These are phyloP conservation scores for Apamea monoglypha DNA, from an alignment of 2,888 invertebrate species.

Conservation along the genomic window DNA sequence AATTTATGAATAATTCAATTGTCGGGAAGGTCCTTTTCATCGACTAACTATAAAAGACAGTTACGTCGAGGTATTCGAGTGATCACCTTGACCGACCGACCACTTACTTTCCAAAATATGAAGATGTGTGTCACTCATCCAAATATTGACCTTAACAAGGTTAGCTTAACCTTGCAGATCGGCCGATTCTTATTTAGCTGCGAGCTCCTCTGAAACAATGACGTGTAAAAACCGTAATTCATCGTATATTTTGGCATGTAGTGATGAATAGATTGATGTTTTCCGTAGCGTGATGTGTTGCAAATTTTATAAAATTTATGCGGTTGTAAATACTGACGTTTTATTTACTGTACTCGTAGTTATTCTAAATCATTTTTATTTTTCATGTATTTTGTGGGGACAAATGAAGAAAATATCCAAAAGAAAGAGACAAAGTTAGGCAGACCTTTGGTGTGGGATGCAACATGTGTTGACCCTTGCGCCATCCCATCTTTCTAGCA, in stretches of 20 bases:
- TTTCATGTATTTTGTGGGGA: not conserved
- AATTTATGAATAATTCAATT: too few relatives aligned
- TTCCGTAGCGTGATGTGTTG: conserved; percentile 34
- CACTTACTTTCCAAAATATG: conserved; percentile 7
- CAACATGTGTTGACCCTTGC: too few relatives aligned
- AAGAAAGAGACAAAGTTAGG: too few relatives aligned
- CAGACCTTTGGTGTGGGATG: too few relatives aligned
- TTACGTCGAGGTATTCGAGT: not conserved
- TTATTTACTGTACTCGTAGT: conserved; percentile 41
- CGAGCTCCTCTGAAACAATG: conserved; percentile 11
- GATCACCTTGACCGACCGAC: conserved; percentile 5
- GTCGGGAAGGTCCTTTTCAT: too few relatives aligned
- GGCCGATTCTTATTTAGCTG: conserved; percentile 8
- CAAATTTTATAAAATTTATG: conserved; percentile 55
- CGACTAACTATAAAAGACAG: too few relatives aligned
- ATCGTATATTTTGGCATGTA: conserved; percentile 56
- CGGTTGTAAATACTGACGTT: conserved; percentile 33
- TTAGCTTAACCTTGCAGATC: conserved; percentile 26
- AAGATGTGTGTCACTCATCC: conserved; percentile 17
- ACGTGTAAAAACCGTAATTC: conserved; percentile 40
- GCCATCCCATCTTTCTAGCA: too few relatives aligned
- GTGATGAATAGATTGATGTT: conserved; percentile 59
- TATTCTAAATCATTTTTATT: conserved; percentile 41
- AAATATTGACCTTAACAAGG: conserved; percentile 25
- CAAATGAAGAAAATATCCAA: not conserved